phyloP scores from a whole-genome alignment of 2,888 invertebrate genomes.

The Trissolcus brochymenae region DNA sequence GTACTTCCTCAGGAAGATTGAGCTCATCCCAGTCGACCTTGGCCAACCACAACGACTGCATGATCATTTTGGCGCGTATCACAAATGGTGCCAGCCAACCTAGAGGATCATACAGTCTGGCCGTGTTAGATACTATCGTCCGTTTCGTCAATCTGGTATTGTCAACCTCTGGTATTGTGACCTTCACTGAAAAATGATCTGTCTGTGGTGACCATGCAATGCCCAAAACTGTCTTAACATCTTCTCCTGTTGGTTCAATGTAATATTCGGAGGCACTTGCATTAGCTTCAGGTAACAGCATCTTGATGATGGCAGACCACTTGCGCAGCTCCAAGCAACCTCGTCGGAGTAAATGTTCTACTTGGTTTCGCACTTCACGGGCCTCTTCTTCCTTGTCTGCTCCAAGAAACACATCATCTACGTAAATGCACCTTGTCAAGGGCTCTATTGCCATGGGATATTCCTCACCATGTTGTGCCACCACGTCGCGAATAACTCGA shows the following conservation, averaged over 20 bases:
- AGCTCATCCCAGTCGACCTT: background rate
- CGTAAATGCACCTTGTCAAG: background rate
- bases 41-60: background rate
- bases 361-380: no score
- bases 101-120: slow-evolving; percentile 1
- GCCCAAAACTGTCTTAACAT: no score
- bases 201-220: no score
- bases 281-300: background rate
- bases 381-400: background rate
- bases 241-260: no score
- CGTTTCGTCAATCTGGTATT: no score
- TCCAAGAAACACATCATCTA: background rate
- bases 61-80: background rate
- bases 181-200: no score
- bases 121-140: background rate
- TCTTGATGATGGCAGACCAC: no score
- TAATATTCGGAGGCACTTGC: background rate
- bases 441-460: background rate
- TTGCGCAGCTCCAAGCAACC: no score
- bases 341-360: no score
- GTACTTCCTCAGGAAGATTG: no score
- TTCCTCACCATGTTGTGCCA: background rate
- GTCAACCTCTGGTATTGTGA: background rate
- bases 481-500: background rate
- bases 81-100: background rate